A percentile compares a stretch with the other conserved stretches of the same genome.
phyloP scores from a whole-genome alignment of 2,888 invertebrate genomes.

The Phortica magna region DNA sequence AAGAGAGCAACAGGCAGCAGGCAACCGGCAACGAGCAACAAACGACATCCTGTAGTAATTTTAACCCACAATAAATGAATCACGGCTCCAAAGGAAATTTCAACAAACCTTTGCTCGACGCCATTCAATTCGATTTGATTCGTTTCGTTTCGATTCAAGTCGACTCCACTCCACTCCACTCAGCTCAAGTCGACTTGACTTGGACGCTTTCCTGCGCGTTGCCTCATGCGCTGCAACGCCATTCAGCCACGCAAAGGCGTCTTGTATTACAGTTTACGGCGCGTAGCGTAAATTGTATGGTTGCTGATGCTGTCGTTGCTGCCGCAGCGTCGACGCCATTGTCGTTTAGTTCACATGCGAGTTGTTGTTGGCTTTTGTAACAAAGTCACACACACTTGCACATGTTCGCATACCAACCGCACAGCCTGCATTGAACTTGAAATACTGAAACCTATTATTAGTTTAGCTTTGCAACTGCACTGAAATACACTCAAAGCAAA shows the following conservation, averaged over 20 bases:
- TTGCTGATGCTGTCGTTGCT: neutral
- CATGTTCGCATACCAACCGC: neutral
- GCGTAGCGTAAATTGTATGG: slow-evolving; percentile 40
- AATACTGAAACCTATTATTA: slow-evolving; percentile 26
- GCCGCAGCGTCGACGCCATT: slow-evolving; percentile 14
- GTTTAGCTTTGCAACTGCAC: slow-evolving; percentile 10
- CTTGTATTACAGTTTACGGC: slow-evolving; percentile 42
- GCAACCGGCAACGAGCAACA: slow-evolving; percentile 29
- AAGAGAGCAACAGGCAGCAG: slow-evolving; percentile 32
- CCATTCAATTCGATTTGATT: neutral
- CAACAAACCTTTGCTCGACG: slow-evolving; percentile 35
- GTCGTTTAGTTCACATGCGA: slow-evolving; percentile 32
- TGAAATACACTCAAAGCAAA: neutral
- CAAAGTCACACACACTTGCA: neutral
- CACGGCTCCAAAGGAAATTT: slow-evolving; percentile 46
- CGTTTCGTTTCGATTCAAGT: slow-evolving; percentile 24
- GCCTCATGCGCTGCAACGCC: slow-evolving; percentile 23
- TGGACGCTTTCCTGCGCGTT: neutral
- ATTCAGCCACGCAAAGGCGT: slow-evolving; percentile 44
- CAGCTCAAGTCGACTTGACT: slow-evolving; percentile 6
- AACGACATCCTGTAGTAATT: slow-evolving; percentile 45
- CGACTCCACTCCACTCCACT: neutral
- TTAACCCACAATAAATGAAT: slow-evolving; percentile 47
- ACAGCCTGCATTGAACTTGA: slow-evolving; percentile 24
- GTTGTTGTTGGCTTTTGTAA: slow-evolving; percentile 7